Evolutionary conservation across 1,140 invertebrate genomes (phyloP), one percentile per base, ranked within the genome.

Genomic region (Tyrophagus putrescentiae): DNA sequence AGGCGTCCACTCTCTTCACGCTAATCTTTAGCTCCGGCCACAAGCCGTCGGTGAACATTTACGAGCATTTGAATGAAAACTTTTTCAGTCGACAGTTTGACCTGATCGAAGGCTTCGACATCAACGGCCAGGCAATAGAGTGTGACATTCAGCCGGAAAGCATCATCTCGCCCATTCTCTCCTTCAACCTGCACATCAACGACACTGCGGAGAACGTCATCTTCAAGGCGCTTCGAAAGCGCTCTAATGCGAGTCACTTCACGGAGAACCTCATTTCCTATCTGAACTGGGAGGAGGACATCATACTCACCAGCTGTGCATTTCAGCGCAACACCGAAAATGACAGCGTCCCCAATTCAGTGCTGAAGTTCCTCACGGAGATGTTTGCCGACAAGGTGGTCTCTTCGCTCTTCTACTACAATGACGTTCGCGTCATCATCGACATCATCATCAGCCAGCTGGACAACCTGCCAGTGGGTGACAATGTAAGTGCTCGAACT

Each of bases 401-500:
- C 4, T 83, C 88, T 0, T 77, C 79, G 64, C 77, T 93, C 33
- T 87, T 93, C 70, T 95, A 94, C 69, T 90, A 87, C 0, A 95
- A 93, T 70, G 89, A 95, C 70, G 82, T 85, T 3, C 87, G 86
- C 73, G 89, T 94, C 34, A 76, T 93, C 28, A 83, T 94, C 65
- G 90, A 94, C 69, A 92, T 95, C 68, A 81, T 92, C 45, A 80
- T 91, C 23, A 75, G 88, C 29, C 85, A 91, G 70, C 75, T 95
- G 4, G 82, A 84, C 6, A 88, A 95, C 71, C 77, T 92, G 60
- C 82, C 84, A 45, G 80, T 87, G n/a, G 86, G 85, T 39, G 86
- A 90, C 73, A 75, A 79, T 77, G 87, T 90, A 77, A 73, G 66
- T 61, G 18, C 42, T 42, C 27, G 53, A 29, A 60, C 52, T 61